phyloP scores from a whole-genome alignment of 2,888 invertebrate genomes.

The Rhogogaster chlorosoma region DNA sequence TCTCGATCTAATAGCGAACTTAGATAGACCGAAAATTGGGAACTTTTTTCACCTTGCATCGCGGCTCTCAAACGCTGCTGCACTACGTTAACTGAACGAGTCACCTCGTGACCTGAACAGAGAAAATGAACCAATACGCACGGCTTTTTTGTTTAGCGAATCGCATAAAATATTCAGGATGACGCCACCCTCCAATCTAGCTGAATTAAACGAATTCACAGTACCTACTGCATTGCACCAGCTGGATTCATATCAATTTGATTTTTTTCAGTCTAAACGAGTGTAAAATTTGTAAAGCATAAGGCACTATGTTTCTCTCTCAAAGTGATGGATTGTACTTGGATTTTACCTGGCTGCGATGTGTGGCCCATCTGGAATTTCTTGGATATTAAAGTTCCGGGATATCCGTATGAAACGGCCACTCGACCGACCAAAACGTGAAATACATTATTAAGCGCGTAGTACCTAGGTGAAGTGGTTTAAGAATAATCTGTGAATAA shows the following conservation, averaged over 20 bases:
- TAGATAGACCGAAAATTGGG: neutral
- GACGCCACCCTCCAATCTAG: neutral
- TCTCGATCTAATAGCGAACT: neutral
- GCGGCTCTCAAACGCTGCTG: neutral
- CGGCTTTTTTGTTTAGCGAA: neutral
- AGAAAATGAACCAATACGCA: neutral
- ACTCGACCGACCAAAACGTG: constrained; percentile 16
- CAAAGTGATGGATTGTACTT: neutral
- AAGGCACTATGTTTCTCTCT: neutral
- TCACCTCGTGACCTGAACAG: neutral
- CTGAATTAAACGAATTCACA: neutral
- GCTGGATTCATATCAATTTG: neutral
- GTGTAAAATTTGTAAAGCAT: neutral
- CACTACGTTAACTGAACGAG: neutral
- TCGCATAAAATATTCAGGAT: neutral
- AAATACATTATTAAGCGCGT: constrained; percentile 31
- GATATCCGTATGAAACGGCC: neutral
- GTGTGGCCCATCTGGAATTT: neutral
- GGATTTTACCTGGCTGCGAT: neutral
- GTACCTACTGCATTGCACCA: neutral
- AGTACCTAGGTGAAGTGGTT: constrained; percentile 39
- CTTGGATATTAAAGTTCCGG: neutral
- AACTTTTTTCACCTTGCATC: neutral
- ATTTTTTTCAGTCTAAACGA: neutral
- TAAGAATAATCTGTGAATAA: constrained; percentile 43